Base-by-base conservation (phyloP, 1,140 invertebrate genomes). In the Atta cephalotes region DNA sequence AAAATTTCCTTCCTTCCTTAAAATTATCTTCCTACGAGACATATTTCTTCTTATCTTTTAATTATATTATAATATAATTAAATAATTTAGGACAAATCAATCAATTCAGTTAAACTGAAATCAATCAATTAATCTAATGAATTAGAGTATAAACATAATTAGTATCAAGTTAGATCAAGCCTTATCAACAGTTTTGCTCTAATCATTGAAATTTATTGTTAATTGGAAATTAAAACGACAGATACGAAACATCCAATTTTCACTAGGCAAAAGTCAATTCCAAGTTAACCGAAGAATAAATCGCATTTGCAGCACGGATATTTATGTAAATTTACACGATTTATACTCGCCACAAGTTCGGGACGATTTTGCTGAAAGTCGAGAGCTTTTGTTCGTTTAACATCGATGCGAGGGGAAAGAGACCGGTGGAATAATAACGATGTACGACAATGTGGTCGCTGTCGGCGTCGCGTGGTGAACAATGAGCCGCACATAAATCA, bases 381-480 rank as follows among this genome's bases (percentile, higher is more conserved):
- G 74, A 81, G 74, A 71, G 45, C 62, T 88, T 88, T 79, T 86
- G 56, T 88, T 88, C 87, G 71, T 86, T 87, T 89, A 89, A 89
- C 79, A 58, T 79, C 80, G 39, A 74, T 71, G 77, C 63, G 39
- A 56, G 25, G 35, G 71, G 63, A 65, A 78, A 49, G 87, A 65
- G 65, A 45, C 39, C n/a, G 71, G 63, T 35, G 39, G 87, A 89
- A 89, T 89, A 88, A 89, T 89, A 89, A 89, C 86, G 88, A 89
- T 87, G 80, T 70, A 68, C 78, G 88, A 89, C 88, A 84, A 84
- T 84, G 80, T 39, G 70, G 39, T 70, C 77, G 77, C 77, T 89
- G 88, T 89, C 77, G 84, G 56, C 88, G 88, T 89, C 87, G 88
- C 88, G 77, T 89, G 88, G 88, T 88, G 85, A 89, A 89, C 88